phyloP scores from a whole-genome alignment of 2,797 vertebrate genomes.

The Karalla daura region DNA sequence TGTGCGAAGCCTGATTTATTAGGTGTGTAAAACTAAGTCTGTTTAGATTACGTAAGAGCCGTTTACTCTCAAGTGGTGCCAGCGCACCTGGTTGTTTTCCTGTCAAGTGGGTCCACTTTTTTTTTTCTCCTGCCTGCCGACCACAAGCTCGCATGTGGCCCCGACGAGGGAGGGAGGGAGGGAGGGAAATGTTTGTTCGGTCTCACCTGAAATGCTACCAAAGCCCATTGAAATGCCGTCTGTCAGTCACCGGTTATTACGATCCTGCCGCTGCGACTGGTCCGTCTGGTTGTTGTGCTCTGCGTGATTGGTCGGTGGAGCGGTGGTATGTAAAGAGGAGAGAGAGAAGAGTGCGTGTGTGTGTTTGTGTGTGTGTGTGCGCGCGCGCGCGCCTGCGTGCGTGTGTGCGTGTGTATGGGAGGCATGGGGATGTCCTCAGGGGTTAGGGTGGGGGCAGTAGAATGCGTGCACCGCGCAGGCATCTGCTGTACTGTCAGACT shows the following conservation, averaged over 20 bases:
- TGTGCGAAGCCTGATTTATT: too few species aligned
- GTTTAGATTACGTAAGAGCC: conserved; percentile 3
- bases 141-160: conserved; percentile 2
- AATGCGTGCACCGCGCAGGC: conserved; percentile 52
- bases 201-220: conserved; percentile 61
- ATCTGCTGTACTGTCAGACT: conserved; percentile 62
- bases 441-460: conserved; percentile 70
- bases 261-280: conserved; percentile 52
- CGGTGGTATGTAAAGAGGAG: conserved; percentile 60
- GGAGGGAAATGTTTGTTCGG: conserved; percentile 43
- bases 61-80: background rate
- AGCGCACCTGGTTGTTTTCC: conserved; percentile 18
- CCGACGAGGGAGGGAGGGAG: conserved; percentile 15
- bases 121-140: background rate
- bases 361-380: conserved; percentile 17
- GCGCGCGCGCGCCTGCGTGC: conserved; percentile 2
- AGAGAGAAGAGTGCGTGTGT: conserved; percentile 7
- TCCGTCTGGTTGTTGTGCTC: conserved; percentile 66
- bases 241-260: conserved; percentile 58
- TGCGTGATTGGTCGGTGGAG: conserved; percentile 47
- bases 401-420: conserved; percentile 20
- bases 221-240: conserved; percentile 23
- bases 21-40: background rate
- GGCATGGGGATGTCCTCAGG: conserved; percentile 74
- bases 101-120: background rate